Base-by-base conservation (phyloP, 2,113 vertebrate species). In the Motacilla alba region DNA sequence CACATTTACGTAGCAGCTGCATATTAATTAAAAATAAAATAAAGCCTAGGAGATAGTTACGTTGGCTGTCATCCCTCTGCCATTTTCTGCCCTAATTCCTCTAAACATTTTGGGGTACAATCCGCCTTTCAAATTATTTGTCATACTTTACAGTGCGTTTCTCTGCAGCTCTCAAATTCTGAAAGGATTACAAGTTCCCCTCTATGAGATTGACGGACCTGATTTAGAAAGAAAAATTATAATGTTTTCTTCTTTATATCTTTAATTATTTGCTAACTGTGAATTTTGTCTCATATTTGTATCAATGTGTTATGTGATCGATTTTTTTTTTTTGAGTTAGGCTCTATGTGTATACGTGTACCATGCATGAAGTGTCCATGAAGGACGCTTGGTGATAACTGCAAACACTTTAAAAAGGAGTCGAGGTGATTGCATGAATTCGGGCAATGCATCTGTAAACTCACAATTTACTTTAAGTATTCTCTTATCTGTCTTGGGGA, bases 311-410 rank as follows among this genome's bases (percentile, higher is more conserved):
- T 55, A 58, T 8, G 17, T 55, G 39, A n/a, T 64, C 4, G 14
- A 6, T 17, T 76, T 56, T 44, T 43, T 44, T 43, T 43, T 59
- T 72, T 74, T 44, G 2, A 62, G 31, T 82, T 62, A 28, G 22
- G 7, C 10, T 79, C 37, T 44, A 1, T 56, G 12, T 60, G 8
- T 30, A 3, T 60, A 20, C 0, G 0, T 24, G 17, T 63, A 23
- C 10, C 1, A 1, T 41, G 39, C 2, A 6, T 19, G 35, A 35
- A 35, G 35, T 35, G 35, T 35, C 35, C 18, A 78, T 37, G 30
- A 82, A 70, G 14, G 7, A 15, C 62, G 47, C 14, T 30, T 68
- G 44, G 17, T 63, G 44, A 35, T 37, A 75, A 46, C 33, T 59
- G 6, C 31, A 63, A 53, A 70, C 74, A 64, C 5, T 17, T 7